These are phyloP conservation scores for Acanthosepion lycidas DNA, from an alignment of 2,888 invertebrate species.

Conservation along the genomic window DNA sequence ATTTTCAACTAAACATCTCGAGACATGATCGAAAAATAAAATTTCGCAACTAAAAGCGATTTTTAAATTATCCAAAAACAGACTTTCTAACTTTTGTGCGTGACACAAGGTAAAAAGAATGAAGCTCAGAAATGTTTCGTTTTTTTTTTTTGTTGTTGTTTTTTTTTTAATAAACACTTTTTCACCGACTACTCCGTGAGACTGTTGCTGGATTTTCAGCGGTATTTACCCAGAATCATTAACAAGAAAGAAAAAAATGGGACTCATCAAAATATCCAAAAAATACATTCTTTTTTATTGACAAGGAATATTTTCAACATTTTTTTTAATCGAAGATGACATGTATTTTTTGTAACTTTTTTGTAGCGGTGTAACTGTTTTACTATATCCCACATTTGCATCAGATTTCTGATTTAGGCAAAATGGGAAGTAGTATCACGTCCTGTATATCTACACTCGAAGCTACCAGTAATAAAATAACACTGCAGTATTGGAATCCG, in stretches of 20 bases:
- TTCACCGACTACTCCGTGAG: background rate
- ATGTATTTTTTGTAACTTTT: background rate
- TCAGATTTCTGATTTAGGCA: background rate
- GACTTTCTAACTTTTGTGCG: background rate
- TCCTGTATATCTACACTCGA: background rate
- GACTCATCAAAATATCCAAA: background rate
- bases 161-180: background rate
- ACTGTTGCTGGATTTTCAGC: slow-evolving; percentile 42
- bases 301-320: background rate
- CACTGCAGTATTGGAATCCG: slow-evolving; percentile 34
- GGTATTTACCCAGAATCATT: background rate
- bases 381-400: background rate
- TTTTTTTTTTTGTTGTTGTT: background rate
- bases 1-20: background rate
- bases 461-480: slow-evolving; percentile 34
- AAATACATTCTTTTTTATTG: background rate
- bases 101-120: background rate
- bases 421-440: slow-evolving; percentile 18
- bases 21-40: background rate
- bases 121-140: background rate
- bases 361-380: background rate
- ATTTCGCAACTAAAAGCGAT: background rate
- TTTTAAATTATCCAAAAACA: background rate
- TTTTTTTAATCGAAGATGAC: background rate
- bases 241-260: background rate